These are phyloP conservation scores for Corydoras maculifer DNA, from an alignment of 2,113 vertebrate genomes.

Conservation along the genomic window DNA sequence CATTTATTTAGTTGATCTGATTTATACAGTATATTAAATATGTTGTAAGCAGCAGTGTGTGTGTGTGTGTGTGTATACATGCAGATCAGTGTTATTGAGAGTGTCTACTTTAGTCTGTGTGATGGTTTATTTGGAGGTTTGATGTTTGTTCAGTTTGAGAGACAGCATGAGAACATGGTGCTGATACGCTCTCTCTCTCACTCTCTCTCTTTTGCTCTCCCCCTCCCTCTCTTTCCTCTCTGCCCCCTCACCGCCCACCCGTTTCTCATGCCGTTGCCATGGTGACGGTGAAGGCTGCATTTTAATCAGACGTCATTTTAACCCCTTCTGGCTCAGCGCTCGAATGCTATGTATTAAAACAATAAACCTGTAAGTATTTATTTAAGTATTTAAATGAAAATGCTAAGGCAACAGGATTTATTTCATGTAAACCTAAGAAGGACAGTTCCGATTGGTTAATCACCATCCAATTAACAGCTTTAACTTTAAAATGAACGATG, in stretches of 20 bases:
- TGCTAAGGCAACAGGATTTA: no score
- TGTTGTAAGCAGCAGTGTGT: not conserved
- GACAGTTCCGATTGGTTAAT: no score
- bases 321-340: not conserved
- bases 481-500: no score
- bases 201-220: not conserved
- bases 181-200: slow-evolving; percentile 8
- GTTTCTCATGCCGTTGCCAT: slow-evolving; percentile 68
- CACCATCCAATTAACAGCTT: no score
- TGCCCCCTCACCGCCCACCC: slow-evolving; percentile 69
- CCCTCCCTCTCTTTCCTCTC: slow-evolving; percentile 37
- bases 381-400: no score
- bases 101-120: not conserved
- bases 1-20: no score
- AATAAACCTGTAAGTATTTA: no score
- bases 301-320: slow-evolving; percentile 63
- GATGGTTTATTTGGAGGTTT: not conserved
- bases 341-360: no score
- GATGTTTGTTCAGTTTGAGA: not conserved
- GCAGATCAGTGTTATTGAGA: not conserved
- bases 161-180: slow-evolving; percentile 8
- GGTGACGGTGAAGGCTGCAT: slow-evolving; percentile 71
- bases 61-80: not conserved
- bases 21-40: not conserved
- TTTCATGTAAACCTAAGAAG: no score